Conservation (phyloP, 1,140 invertebrate genomes). For the Anastatus disparis region DNA sequence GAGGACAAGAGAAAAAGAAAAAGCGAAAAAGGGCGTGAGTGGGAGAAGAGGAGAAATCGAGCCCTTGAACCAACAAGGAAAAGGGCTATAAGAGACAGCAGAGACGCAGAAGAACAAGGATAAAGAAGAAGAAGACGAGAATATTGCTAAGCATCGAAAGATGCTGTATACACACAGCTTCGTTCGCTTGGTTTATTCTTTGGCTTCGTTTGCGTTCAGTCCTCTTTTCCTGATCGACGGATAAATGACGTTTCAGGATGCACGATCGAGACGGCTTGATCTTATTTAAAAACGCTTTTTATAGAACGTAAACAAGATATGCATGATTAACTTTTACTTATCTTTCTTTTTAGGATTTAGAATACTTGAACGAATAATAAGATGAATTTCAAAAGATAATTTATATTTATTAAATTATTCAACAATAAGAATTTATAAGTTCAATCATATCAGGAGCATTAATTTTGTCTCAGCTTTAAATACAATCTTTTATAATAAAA, state of each 20-base stretch:
- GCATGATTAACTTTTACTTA: not conserved
- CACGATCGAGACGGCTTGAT: not conserved
- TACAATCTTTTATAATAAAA: too few relatives aligned
- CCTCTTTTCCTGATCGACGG: constrained; percentile 7
- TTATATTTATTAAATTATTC: too few relatives aligned
- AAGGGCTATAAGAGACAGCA: constrained; percentile 1
- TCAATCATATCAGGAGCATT: too few relatives aligned
- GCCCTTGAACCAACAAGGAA: not conserved
- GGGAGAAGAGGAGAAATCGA: constrained; percentile 13
- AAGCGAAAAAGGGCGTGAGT: constrained; percentile 22
- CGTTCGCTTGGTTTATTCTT: not conserved
- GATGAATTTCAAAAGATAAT: too few relatives aligned
- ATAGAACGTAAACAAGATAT: not conserved
- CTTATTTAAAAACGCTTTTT: constrained; percentile 16
- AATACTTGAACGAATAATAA: too few relatives aligned
- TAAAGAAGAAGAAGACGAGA: constrained; percentile 8
- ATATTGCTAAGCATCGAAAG: not conserved
- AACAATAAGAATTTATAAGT: too few relatives aligned
- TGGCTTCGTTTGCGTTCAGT: not conserved
- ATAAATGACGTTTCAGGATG: constrained; percentile 19
- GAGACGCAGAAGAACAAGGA: constrained; percentile 11
- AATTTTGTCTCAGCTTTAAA: too few relatives aligned
- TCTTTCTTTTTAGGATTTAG: not conserved
- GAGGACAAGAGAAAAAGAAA: not conserved
- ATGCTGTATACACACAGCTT: too few relatives aligned